Evolutionary conservation across 1,140 invertebrate genomes (phyloP), one percentile per base, ranked within the genome.

Genomic region (Centruroides sculpturatus): DNA sequence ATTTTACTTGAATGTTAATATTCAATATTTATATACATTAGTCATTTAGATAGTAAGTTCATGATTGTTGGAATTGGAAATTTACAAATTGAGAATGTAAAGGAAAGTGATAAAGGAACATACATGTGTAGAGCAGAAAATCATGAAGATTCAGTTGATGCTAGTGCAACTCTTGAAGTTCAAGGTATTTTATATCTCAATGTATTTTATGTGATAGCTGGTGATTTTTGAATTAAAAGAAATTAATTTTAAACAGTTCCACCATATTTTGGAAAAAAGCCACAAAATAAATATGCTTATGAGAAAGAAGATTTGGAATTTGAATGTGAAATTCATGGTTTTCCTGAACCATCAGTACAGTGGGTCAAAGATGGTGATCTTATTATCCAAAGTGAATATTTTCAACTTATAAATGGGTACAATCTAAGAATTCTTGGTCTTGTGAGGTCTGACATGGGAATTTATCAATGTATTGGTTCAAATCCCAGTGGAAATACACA

Each of bases 91-190:
- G 82, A 80, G 57, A 80, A 83, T 54, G 80, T 92, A 41, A 79
- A 81, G 67, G 85, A 88, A 74, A 77, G 78, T n/a, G 92, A 98
- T 74, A 81, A 82, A 5, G 94, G 92, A 5, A 83, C 83, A 12
- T 98, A 97, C 76, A 92, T 92, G 63, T 98, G 95, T 78, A 80
- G 92, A 59, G 92, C 92, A 6, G 83, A 85, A 71, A 95, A 94
- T 72, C 75, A 79, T 35, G 84, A 91, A 52, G 94, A 98, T 72
- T 90, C 88, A 46, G 75, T 85, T 35, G 94, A 98, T 76, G 83
- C 85, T 47, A 84, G 83, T 66, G 86, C 90, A 35, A 82, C 82
- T 51, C 78, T 98, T 62, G 80, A 81, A 67, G 86, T 98, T 47
- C 82, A 86, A 74, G 82, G 88, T 92, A 69, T 69, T 41, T 41